Evolutionary conservation across 92 coral and sea anemone species (phyloP), one percentile per base, ranked within the genome.

Genomic region (Porites rus): DNA sequence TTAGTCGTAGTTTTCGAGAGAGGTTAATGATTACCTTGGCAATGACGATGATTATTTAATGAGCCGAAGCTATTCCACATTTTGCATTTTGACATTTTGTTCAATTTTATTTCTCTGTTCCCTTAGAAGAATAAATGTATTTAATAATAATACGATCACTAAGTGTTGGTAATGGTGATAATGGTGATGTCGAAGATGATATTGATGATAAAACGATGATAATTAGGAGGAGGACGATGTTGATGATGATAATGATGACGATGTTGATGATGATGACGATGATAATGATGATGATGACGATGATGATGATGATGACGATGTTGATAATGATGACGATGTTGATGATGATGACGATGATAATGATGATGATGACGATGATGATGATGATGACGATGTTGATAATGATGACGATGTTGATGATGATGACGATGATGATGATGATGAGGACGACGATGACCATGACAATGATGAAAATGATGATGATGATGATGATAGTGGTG

Each of bases 341-440:
- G 10, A 19, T 46, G 69, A 8, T 1, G 16, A 72, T 19, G 63
- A n/a, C 16, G 20, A 0, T 38, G 72, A 7, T 43, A 3, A 16
- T 0, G 22, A 24, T 20, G 61, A 24, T 8, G 24, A 8, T 60
- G 76, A 22, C 6, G 72, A 72, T 2, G 59, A 68, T n/a, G 76
- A 12, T 31, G 60, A 4, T 62, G 91, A 13, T 24, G 81, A 61
- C 31, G 60, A 71, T 63, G 19, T 11, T 56, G 80, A n/a, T 17
- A 59, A 58, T 16, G 75, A 58, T 38, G 82, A 24, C 6, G 78
- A 31, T 24, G 52, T 1, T 53, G 51, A 31, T 6, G 74, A 51
- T 1, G 79, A 10, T 22, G 13, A 10, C 2, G 12, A 20, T 12
- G 38, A 20, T 13, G 65, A 66, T 66, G 28, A 66, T 6, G 25